A percentile compares a stretch with the other conserved stretches of the same genome.
These are phyloP conservation scores for Keiferia lycopersicella DNA, from an alignment of 2,888 invertebrate species.

Conservation along the genomic window DNA sequence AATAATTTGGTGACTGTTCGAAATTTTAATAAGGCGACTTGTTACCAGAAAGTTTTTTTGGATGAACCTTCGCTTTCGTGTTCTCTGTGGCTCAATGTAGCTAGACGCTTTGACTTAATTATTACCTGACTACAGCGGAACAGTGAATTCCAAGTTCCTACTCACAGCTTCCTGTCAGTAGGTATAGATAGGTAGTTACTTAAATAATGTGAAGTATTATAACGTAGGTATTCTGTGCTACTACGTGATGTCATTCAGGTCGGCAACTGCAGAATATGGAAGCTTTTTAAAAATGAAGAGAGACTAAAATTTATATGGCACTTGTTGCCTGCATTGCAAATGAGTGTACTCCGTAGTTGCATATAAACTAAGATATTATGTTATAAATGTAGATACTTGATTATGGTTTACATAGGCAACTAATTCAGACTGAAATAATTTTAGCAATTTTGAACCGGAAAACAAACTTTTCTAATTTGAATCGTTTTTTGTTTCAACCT, in stretches of 20 bases:
- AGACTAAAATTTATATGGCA: constrained; percentile 22
- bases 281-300: constrained; percentile 26
- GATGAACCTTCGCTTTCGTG: neutral
- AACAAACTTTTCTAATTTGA: too few relatives aligned
- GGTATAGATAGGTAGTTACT: neutral
- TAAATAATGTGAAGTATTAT: neutral
- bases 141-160: constrained; percentile 39
- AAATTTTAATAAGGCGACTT: neutral
- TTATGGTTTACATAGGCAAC: too few relatives aligned
- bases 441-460: too few relatives aligned
- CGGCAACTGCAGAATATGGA: constrained; percentile 23
- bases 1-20: constrained; percentile 5
- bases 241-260: constrained; percentile 28
- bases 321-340: constrained; percentile 15
- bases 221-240: neutral
- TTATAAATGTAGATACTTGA: too few relatives aligned
- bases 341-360: neutral
- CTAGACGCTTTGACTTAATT: constrained; percentile 42
- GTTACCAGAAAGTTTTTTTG: neutral
- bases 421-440: too few relatives aligned
- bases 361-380: neutral
- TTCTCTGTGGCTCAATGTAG: constrained; percentile 24
- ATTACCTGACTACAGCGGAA: constrained; percentile 44
- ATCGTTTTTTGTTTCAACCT: too few relatives aligned
- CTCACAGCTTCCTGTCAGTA: constrained; percentile 24